Evolutionary conservation across 2,888 invertebrate genomes (phyloP), one percentile per base, ranked within the genome.

Genomic region (Polia nebulosa): DNA sequence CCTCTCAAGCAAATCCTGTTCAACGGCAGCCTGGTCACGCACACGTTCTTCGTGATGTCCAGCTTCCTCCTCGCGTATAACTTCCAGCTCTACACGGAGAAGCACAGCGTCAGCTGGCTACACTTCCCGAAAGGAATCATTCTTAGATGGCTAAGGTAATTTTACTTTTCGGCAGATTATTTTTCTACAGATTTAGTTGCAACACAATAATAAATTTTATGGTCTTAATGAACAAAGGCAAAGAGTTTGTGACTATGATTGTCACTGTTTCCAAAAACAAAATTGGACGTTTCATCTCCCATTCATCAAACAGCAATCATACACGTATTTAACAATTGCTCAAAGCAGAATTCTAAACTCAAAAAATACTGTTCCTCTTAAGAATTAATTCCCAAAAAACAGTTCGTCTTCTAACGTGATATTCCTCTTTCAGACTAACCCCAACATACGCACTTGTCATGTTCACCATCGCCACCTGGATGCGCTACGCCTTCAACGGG

Each of bases 1-100:
- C 91, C 90, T 0, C 27, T 88, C 3, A 94, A 93, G 72, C 94
- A 94, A 75, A 83, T 95, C 20, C 77, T 95, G 6, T 93, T 89
- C 83, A 95, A 94, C 78, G 95, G 95, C 8, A 91, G 81, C 59
- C 75, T 95, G 60, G 92, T 95, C 57, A 92, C 90, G 9, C 91
- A 90, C 66, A 94, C 94, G 0, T 95, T 94, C 87, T 94, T 95
- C 86, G 86, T 94, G 25, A 94, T 94, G 92, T 94, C 95, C 13
- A 90, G 91, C 62, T 95, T 95, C 76, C 88, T 95, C 5, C 85
- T 95, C 41, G 91, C 93, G 0, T 95, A 91, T 81, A 95, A 95
- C 80, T 87, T 93, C 61, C 88, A 92, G 80, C 68, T 94, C 0
- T 74, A 90, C 55, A 72, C 88, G 0, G 94, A 95, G 84, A 91